Conservation (phyloP, 2,113 vertebrate genomes). For the Scartelaos histophorus region DNA sequence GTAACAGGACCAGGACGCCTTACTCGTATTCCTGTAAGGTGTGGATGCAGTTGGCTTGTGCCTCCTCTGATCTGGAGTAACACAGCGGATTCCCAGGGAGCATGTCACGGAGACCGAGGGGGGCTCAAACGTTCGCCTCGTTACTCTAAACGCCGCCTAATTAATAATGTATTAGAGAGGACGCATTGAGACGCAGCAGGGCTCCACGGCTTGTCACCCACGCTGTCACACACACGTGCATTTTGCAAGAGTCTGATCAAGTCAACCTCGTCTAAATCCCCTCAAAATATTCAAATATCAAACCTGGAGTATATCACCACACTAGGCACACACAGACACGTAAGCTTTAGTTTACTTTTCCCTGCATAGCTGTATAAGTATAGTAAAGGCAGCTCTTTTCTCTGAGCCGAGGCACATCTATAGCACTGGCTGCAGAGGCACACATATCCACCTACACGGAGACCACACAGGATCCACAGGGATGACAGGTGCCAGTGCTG, state of each 20-base stretch:
- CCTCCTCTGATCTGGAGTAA: constrained; percentile 70
- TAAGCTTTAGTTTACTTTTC: constrained; percentile 55
- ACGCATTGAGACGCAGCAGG: constrained; percentile 62
- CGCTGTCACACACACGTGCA: constrained; percentile 29
- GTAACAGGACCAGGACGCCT: constrained; percentile 34
- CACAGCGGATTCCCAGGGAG: constrained; percentile 65
- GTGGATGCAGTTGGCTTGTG: constrained; percentile 59
- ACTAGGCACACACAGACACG: constrained; percentile 31
- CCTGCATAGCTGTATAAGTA: constrained; percentile 51
- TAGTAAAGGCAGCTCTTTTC: not conserved
- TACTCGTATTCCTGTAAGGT: constrained; percentile 62
- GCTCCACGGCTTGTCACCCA: constrained; percentile 62
- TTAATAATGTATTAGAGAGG: constrained; percentile 80
- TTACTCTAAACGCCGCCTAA: constrained; percentile 78
- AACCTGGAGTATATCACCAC: constrained; percentile 33
- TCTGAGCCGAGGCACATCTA: constrained; percentile 17
- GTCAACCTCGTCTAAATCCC: constrained; percentile 30
- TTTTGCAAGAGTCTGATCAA: constrained; percentile 54
- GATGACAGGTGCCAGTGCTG: constrained; percentile 42
- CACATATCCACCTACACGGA: constrained; percentile 16
- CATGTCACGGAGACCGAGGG: constrained; percentile 59
- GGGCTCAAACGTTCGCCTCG: constrained; percentile 72
- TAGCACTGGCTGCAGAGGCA: constrained; percentile 17
- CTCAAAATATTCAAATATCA: constrained; percentile 52
- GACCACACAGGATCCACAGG: constrained; percentile 23